Evolutionary conservation across 2,113 vertebrate genomes (phyloP).

Genomic region (Charadrius vociferus): DNA sequence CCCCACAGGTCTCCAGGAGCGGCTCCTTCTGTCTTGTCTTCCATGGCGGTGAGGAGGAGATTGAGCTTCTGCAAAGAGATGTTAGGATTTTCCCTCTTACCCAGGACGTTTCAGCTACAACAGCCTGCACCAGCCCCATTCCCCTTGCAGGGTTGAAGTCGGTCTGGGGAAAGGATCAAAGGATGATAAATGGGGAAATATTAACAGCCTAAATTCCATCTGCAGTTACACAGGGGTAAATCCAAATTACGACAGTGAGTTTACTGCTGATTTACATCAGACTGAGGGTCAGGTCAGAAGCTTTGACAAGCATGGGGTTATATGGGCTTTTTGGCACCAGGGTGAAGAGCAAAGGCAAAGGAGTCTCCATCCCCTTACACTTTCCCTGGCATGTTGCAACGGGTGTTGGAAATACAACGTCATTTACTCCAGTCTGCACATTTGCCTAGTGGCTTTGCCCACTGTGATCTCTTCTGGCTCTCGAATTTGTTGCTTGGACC

Average conservation of each 20-base stretch:
- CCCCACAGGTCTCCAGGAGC: neutral
- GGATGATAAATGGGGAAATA: neutral
- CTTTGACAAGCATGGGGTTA: neutral
- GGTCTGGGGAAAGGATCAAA: neutral
- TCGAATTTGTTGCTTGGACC: neutral
- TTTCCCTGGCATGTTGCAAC: neutral
- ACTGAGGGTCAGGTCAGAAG: neutral
- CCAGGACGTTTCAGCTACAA: neutral
- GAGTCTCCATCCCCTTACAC: neutral
- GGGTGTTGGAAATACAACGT: neutral
- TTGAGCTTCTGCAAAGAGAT: neutral
- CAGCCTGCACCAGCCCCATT: neutral
- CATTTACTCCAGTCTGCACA: neutral
- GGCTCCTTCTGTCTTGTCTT: neutral
- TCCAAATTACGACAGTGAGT: neutral
- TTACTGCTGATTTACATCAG: neutral
- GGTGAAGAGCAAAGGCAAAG: neutral
- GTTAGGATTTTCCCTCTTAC: neutral
- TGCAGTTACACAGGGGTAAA: neutral
- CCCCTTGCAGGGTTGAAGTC: neutral
- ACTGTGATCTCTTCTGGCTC: neutral
- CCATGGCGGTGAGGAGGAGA: neutral
- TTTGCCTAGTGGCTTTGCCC: neutral
- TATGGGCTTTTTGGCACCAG: neutral
- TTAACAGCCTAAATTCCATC: neutral